A percentile compares a stretch with the other conserved stretches of the same genome.
Evolutionary conservation across 1,140 invertebrate genomes (phyloP).

Genomic region (Lepidurus couesii): DNA sequence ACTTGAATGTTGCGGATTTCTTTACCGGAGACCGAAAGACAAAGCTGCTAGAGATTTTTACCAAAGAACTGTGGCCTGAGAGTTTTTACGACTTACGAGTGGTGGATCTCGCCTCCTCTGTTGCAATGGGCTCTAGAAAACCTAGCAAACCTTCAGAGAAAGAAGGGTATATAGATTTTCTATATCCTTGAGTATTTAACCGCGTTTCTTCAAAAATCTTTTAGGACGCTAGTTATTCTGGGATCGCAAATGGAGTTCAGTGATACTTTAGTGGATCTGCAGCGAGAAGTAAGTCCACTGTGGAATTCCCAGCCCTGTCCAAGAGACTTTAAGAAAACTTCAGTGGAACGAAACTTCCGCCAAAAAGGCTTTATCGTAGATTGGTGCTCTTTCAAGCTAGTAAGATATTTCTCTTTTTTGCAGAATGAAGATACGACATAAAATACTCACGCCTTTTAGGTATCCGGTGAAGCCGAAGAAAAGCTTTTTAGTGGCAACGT

Average conservation of each 20-base stretch:
- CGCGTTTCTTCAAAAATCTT: conserved; percentile 38
- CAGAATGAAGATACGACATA: not conserved
- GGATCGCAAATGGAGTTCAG: conserved; percentile 71
- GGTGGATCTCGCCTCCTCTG: conserved; percentile 73
- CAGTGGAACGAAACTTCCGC: conserved; percentile 74
- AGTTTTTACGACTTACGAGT: conserved; percentile 62
- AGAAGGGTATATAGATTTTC: conserved; percentile 65
- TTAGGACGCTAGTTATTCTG: conserved; percentile 69
- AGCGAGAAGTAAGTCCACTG: conserved; percentile 73
- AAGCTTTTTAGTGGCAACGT: not conserved
- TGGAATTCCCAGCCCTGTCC: conserved; percentile 67
- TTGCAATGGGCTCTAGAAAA: conserved; percentile 71
- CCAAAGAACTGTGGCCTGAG: conserved; percentile 51
- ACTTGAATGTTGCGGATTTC: conserved; percentile 76
- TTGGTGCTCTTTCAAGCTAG: conserved; percentile 82
- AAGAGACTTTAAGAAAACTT: conserved; percentile 72
- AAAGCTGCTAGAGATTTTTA: conserved; percentile 66
- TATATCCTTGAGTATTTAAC: conserved; percentile 24
- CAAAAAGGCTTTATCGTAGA: conserved; percentile 69
- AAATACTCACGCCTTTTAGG: not conserved
- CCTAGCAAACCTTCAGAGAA: conserved; percentile 73
- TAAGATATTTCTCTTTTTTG: conserved; percentile 43
- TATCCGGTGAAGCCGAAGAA: not conserved
- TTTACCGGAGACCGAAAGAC: conserved; percentile 61
- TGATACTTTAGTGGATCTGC: conserved; percentile 60